Conservation (phyloP, 35 echinoderm and acorn worm genomes). For the Eucidaris tribuloides region DNA sequence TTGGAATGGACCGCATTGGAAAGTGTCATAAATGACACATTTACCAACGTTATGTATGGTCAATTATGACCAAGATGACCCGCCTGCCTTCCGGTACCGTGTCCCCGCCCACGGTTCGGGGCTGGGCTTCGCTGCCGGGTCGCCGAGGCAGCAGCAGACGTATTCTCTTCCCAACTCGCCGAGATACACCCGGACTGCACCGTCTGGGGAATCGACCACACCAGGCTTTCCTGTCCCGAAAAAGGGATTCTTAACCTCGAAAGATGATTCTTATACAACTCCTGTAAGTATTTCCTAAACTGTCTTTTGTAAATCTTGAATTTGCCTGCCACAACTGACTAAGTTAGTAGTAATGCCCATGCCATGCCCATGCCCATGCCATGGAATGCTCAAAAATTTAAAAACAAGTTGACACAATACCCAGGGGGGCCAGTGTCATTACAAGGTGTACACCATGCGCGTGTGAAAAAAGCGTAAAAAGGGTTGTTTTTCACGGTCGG, state of each 20-base stretch:
- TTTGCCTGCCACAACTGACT: too few relatives aligned
- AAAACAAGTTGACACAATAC: too few relatives aligned
- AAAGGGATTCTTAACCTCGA: neutral
- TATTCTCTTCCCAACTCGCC: constrained; percentile 9
- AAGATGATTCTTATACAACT: constrained; percentile 41
- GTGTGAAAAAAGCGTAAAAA: too few relatives aligned
- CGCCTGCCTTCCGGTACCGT: constrained; percentile 4
- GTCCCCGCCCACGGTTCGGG: too few relatives aligned
- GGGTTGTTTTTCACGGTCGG: too few relatives aligned
- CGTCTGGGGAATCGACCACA: neutral
- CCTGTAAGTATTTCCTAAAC: neutral
- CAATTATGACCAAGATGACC: constrained; percentile 40
- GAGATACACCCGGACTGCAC: neutral
- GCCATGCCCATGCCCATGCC: too few relatives aligned
- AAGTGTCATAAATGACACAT: constrained; percentile 32
- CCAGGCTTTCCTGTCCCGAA: neutral
- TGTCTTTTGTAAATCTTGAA: too few relatives aligned
- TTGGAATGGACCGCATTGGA: neutral
- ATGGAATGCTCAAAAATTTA: too few relatives aligned
- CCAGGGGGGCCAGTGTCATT: too few relatives aligned
- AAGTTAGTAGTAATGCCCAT: too few relatives aligned
- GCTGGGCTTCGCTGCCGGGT: neutral
- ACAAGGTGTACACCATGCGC: too few relatives aligned
- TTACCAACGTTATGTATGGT: constrained; percentile 45
- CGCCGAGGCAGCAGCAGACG: neutral